Base-by-base conservation (phyloP, 2,888 invertebrate species). In the Agonopterix arenella region DNA sequence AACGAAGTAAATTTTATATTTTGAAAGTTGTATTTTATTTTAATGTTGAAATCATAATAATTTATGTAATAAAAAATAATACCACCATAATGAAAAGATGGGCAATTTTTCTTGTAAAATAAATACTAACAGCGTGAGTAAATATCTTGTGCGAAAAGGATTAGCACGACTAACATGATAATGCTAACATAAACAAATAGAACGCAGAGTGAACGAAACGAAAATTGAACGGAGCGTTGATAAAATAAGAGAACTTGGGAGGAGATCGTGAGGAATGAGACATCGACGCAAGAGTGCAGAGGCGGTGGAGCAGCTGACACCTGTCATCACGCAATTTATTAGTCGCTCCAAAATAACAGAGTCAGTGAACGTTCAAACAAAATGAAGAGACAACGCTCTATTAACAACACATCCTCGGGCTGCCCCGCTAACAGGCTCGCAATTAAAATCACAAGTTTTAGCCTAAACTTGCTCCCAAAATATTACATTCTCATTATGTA, bases 241-340 rank as follows among this genome's bases (percentile, higher is more conserved):
- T 84, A 81, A 86, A 89, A 89, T 86, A 88, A 88, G 86, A 86
- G 82, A 84, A 86, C 85, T 81, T 79, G 82, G 83, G 84, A 83
- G 84, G 76, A 80, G 79, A 84, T 73, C 84, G 85, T 86, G 85
- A 86, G 88, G 84, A 88, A 89, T 89, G 86, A 86, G 84, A 85
- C 88, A 85, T 86, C 86, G 85, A 81, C 88, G 86, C 86, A 82
- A 84, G 88, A 88, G 88, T 86, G 89, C 88, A 86, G 85, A 86
- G 88, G 89, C 88, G 88, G 80, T 80, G 74, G 82, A 84, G 85
- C 88, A 85, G 86, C 88, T 88, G 88, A 88, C 89, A 88, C 82
- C 85, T 88, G 89, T 88, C 89, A 89, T 88, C 89, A 79, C 80
- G 84, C 89, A 84, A 88, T 88, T 88, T 88, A 89, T 89, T 85